Base-by-base conservation (phyloP, 2,797 vertebrate species). In the Diplodus puntazzo region DNA sequence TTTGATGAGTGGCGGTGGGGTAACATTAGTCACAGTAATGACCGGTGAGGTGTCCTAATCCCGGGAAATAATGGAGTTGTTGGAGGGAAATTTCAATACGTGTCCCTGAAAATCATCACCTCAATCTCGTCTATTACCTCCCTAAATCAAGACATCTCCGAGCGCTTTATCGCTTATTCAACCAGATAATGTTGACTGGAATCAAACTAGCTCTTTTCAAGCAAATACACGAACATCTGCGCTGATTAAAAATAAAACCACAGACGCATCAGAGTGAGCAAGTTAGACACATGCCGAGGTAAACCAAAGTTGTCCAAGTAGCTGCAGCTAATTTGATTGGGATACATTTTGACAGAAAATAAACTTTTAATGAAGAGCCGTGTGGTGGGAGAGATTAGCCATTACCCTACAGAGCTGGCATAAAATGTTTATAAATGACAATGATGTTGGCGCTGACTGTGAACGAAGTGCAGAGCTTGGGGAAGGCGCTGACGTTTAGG, bases 361-460 rank as follows among this genome's bases (percentile, higher is more conserved):
- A 94, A 96, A 97, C 95, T 96, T 96, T 97, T 97, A 97, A 97
- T 97, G 96, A 97, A 95, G 91, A 95, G 93, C 85, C 85, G 92
- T 93, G 94, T 94, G 94, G 92, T 90, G 88, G 90, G 89, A 96
- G 95, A 95, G 97, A 96, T 96, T 95, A 95, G 85, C 89, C 89
- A 92, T 94, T 91, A 92, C 94, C 88, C 91, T 72, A 84, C 88
- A 93, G 92, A 94, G 92, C 86, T 81, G 87, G 69, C 88, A 95
- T 95, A 78, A 94, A 94, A 94, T 93, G 91, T 95, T 94, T 91
- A 94, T 95, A 94, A 95, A 95, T 90, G 92, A 94, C 92, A 92
- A 90, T 87, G 85, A 90, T 92, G 91, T 94, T 85, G 87, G 84
- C 79, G 55, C 78, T 82, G 92, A 92, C 85, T 90, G 75, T 66